Base-by-base conservation (phyloP, 2,888 invertebrate genomes). In the Dioctria linearis region DNA sequence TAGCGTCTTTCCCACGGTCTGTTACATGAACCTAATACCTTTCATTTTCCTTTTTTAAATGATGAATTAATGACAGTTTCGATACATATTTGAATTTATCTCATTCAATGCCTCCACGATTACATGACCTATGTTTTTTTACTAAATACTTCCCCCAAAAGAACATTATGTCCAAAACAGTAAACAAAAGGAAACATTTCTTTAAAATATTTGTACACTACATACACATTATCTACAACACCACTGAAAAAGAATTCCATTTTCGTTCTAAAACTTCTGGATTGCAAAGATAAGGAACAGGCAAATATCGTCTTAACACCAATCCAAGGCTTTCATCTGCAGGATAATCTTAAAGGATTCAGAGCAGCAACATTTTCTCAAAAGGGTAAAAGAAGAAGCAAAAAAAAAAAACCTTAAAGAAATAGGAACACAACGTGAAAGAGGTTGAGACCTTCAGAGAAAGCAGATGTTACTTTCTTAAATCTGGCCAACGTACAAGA, bases 401-500 rank as follows among this genome's bases (percentile, higher is more conserved):
- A 67, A 67, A 42, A 67, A 46, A 67, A 46, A 46, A 67, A 49
- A 67, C 46, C 67, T 37, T 11, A 13, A 46, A 67, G 49, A 67
- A 67, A 67, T 42, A 46, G 25, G 46, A 67, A 51, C 71, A 71
- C 71, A 71, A 71, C 71, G 49, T 40, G 54, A 71, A 71, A 71
- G 49, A 51, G 54, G 71, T 71, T 54, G 54, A 51, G 40, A 11
- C 63, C 40, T 25, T 9, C 63, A 63, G 39, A 63, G 25, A 4
- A 25, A 39, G 67, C 67, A 67, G 67, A 67, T 67, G 51, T 67
- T 71, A 54, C 51, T 54, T 71, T 40, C 71, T 54, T 9, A 69
- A 54, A 71, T 51, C 71, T 71, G 71, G 39, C 71, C 71, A 71
- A 71, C 51, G 71, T 71, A 71, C 71, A 71, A 71, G 71, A 71